Conservation (phyloP, 2,888 invertebrate genomes). For the Catotricha subobsoleta region DNA sequence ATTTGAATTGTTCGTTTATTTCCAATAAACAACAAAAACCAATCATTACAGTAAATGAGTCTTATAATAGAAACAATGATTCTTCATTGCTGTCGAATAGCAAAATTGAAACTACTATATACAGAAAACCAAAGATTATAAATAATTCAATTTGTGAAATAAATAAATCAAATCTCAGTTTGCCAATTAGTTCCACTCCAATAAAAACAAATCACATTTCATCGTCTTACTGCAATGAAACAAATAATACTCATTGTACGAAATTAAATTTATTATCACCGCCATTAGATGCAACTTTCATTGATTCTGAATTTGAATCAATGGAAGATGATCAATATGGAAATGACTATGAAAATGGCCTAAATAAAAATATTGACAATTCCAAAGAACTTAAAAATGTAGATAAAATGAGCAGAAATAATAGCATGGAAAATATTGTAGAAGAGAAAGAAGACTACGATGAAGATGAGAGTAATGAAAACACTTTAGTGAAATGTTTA, state of each 20-base stretch:
- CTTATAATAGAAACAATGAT: too few species aligned
- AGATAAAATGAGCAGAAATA: too few species aligned
- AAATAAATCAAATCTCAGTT: background rate
- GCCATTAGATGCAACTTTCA: conserved; percentile 7
- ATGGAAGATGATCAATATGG: background rate
- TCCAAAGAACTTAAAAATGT: background rate
- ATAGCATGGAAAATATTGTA: too few species aligned
- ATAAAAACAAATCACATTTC: background rate
- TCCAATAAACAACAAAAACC: too few species aligned
- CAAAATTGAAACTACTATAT: too few species aligned
- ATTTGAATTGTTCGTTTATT: too few species aligned
- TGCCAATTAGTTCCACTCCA: conserved; percentile 7
- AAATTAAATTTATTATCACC: conserved; percentile 3
- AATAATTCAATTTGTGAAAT: too few species aligned
- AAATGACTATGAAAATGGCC: background rate
- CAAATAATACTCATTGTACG: background rate
- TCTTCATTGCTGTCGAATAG: too few species aligned
- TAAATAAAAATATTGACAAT: background rate
- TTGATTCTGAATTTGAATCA: conserved; percentile 13
- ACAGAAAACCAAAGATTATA: too few species aligned
- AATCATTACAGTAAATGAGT: too few species aligned
- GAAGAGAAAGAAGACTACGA: too few species aligned
- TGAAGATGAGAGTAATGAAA: too few species aligned
- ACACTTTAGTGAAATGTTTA: conserved; percentile 1
- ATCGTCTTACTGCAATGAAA: background rate